phyloP scores from a whole-genome alignment of 1,140 invertebrate genomes.

The Elysia chlorotica region DNA sequence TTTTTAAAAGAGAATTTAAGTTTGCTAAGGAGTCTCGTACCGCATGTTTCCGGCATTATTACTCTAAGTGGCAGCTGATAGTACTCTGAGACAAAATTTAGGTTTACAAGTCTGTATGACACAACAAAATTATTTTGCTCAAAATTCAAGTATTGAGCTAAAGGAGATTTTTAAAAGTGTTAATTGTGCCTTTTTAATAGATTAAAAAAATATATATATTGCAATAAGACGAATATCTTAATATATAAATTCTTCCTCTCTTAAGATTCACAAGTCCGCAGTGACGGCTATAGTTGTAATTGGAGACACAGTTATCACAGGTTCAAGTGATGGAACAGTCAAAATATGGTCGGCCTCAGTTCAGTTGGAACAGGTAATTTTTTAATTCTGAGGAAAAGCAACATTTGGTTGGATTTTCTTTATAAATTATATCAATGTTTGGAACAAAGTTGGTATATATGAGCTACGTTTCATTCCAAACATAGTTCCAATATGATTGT shows the following conservation, averaged over 20 bases:
- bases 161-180: not conserved
- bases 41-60: no score
- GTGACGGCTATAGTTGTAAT: slow-evolving; percentile 28
- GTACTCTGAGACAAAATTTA: no score
- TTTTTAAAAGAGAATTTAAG: no score
- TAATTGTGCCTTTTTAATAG: no score
- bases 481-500: no score
- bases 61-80: no score
- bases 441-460: no score
- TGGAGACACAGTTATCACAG: slow-evolving; percentile 32
- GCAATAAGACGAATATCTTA: not conserved
- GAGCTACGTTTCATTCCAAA: no score
- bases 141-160: not conserved
- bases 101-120: no score
- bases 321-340: slow-evolving; percentile 35
- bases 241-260: not conserved
- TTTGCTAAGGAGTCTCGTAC: no score
- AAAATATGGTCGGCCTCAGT: slow-evolving; percentile 48
- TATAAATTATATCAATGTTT: not conserved
- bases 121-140: no score
- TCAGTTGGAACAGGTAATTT: no score
- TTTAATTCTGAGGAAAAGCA: slow-evolving; percentile 31
- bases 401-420: slow-evolving; percentile 3
- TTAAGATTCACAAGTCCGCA: slow-evolving; percentile 31
- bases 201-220: not conserved